A percentile compares a stretch with the other conserved stretches of the same genome.
Conservation (phyloP, 2,113 vertebrate species). For the Aplodontia rufa region DNA sequence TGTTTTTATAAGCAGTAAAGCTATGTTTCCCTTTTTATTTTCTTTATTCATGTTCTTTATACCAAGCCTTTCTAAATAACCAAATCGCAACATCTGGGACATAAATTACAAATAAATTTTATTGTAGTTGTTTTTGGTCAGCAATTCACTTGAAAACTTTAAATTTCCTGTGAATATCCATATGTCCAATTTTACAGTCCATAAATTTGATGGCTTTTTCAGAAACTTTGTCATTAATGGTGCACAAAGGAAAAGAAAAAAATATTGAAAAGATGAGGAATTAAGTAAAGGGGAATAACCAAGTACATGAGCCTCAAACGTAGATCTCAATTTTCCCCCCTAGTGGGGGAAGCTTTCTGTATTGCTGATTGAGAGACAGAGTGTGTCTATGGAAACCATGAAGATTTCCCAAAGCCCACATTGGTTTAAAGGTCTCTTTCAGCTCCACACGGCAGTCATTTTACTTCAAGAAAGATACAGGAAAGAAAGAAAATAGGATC, state of each 20-base stretch:
- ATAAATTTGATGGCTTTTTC: constrained; percentile 53
- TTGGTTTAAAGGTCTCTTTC: neutral
- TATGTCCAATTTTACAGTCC: constrained; percentile 28
- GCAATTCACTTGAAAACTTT: constrained; percentile 50
- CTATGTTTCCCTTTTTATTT: neutral
- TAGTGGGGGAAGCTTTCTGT: neutral
- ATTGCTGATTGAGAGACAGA: neutral
- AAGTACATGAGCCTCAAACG: neutral
- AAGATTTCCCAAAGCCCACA: neutral
- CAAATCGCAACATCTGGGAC: constrained; percentile 40
- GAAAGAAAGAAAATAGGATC: neutral
- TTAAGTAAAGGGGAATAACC: constrained; percentile 7
- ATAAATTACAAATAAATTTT: constrained; percentile 61
- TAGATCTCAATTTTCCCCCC: neutral
- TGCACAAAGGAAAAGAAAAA: constrained; percentile 35
- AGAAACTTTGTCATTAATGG: constrained; percentile 43
- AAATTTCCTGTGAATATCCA: constrained; percentile 36
- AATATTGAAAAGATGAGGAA: constrained; percentile 39
- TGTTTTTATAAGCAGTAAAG: neutral
- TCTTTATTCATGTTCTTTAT: constrained; percentile 38
- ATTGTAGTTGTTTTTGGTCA: constrained; percentile 54
- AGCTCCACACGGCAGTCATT: neutral
- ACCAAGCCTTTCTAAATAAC: neutral
- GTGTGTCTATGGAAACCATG: neutral
- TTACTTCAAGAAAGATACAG: neutral